Evolutionary conservation across 2,797 vertebrate genomes (phyloP).

Genomic region (Pseudochaenichthys georgianus): DNA sequence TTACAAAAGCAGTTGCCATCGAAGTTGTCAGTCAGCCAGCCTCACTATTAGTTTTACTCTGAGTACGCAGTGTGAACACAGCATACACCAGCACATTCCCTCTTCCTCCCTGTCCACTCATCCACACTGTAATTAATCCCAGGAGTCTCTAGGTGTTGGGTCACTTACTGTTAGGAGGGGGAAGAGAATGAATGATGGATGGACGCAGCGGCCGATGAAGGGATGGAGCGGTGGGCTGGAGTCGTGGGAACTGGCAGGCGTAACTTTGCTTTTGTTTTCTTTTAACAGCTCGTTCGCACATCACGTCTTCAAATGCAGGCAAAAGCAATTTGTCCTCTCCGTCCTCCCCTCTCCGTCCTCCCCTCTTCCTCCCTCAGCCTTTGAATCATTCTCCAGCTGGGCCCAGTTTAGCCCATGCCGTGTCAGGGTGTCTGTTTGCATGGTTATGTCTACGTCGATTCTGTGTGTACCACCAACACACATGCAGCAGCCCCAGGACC

Average conservation of each 20-base stretch:
- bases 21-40: conserved; percentile 19
- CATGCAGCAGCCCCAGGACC: conserved; percentile 80
- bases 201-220: conserved; percentile 55
- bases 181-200: conserved; percentile 66
- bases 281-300: conserved; percentile 84
- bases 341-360: conserved; percentile 65
- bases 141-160: conserved; percentile 78
- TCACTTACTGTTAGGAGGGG: conserved; percentile 78
- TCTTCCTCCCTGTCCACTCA: conserved; percentile 36
- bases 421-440: conserved; percentile 82
- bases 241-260: conserved; percentile 81
- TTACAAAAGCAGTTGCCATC: conserved; percentile 5
- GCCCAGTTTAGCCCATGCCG: conserved; percentile 81
- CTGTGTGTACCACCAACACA: conserved; percentile 53
- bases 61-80: conserved; percentile 16
- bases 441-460: conserved; percentile 69
- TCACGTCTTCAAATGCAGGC: conserved; percentile 83
- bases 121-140: conserved; percentile 63
- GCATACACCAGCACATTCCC: conserved; percentile 23
- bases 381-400: conserved; percentile 87
- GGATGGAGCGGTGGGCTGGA: conserved; percentile 43
- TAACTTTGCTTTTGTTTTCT: conserved; percentile 82
- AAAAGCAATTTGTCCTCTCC: conserved; percentile 78
- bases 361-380: conserved; percentile 64
- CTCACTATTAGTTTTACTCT: conserved; percentile 18